Percentiles rank a stretch among this genome's conserved stretches.
phyloP scores from a whole-genome alignment of 1,140 invertebrate genomes.

The Diorhabda carinulata region DNA sequence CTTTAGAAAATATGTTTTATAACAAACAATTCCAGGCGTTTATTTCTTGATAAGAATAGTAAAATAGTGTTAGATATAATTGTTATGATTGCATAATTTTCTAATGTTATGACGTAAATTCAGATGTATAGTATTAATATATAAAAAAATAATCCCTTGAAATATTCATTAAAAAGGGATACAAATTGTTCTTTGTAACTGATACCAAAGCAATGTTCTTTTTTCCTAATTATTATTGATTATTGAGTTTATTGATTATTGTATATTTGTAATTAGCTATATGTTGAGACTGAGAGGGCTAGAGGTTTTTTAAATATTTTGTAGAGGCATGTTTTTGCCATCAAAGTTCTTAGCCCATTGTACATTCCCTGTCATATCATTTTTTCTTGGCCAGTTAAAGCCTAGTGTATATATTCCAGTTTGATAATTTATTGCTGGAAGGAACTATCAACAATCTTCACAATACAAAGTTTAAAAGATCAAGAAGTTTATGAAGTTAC shows the following conservation, averaged over 20 bases:
- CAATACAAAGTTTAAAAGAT: too few species aligned
- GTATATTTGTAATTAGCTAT: slow-evolving; percentile 45
- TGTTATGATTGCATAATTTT: neutral
- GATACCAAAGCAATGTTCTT: slow-evolving; percentile 50
- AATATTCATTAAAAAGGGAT: slow-evolving; percentile 6
- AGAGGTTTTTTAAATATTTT: slow-evolving; percentile 18
- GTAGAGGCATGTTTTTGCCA: slow-evolving; percentile 14
- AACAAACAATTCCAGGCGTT: too few species aligned
- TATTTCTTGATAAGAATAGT: too few species aligned
- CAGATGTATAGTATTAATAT: slow-evolving; percentile 11
- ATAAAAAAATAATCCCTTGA: slow-evolving; percentile 3
- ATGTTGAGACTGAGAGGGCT: slow-evolving; percentile 44
- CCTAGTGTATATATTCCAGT: slow-evolving; percentile 37
- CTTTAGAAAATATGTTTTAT: too few species aligned
- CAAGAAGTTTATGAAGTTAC: too few species aligned
- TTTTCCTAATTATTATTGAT: slow-evolving; percentile 41
- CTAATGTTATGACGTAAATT: slow-evolving; percentile 3
- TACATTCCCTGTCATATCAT: slow-evolving; percentile 49
- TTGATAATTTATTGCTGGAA: slow-evolving; percentile 10
- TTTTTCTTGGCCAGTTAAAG: slow-evolving; percentile 44
- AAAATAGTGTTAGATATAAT: too few species aligned
- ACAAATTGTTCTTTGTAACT: slow-evolving; percentile 45
- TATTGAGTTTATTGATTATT: slow-evolving; percentile 41
- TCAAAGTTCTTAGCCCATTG: slow-evolving; percentile 35
- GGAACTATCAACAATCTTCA: too few species aligned